Percentiles rank a stretch among this genome's conserved stretches.
phyloP scores from a whole-genome alignment of 2,113 vertebrate species.

The Siphamia tubifer region DNA sequence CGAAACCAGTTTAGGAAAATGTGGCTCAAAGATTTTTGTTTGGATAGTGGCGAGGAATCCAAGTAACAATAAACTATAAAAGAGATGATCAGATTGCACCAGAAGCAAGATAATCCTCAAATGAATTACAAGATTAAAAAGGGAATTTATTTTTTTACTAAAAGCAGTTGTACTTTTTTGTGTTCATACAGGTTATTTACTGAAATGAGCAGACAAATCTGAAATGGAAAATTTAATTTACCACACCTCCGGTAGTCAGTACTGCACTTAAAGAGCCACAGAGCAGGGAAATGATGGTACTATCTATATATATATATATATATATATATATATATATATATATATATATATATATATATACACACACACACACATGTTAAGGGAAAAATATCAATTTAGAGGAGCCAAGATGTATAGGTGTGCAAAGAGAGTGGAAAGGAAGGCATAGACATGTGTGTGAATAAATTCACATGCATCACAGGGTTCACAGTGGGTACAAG shows the following conservation, averaged over 20 bases:
- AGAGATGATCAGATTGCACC: not conserved
- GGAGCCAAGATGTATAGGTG: constrained; percentile 3
- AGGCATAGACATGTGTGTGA: constrained; percentile 24
- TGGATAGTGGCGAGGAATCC: not conserved
- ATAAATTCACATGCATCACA: constrained; percentile 47
- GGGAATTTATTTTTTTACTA: not conserved
- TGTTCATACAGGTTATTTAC: not conserved
- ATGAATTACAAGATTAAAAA: not conserved
- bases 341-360: no score
- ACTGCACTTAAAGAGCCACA: no score
- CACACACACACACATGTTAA: not conserved
- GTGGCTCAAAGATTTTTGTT: not conserved
- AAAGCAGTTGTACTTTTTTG: not conserved
- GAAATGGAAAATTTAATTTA: no score
- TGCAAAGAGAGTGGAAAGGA: not conserved
- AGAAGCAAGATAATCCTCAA: not conserved
- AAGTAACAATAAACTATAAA: not conserved
- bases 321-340: no score
- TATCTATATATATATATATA: no score
- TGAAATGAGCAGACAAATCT: no score
- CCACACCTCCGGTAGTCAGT: no score
- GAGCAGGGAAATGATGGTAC: not conserved
- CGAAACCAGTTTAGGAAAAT: constrained; percentile 5
- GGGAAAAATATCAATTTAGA: constrained; percentile 8
- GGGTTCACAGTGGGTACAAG: constrained; percentile 58